Base-by-base conservation (phyloP, 2,113 vertebrate genomes). In the Neolamprologus sp. region DNA sequence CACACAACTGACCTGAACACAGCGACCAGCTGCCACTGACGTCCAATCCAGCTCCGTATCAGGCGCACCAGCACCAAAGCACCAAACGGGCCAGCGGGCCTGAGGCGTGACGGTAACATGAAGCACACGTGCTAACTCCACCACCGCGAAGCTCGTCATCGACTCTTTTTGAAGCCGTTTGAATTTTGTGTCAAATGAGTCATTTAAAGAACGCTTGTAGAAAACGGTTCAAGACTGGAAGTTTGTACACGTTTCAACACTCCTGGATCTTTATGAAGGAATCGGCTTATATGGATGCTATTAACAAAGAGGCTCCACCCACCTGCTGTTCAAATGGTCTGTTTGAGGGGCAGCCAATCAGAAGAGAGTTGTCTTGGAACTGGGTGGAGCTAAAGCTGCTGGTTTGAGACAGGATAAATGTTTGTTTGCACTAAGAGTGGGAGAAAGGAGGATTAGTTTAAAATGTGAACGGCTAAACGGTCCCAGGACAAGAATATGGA, bases 1-100 rank as follows among this genome's bases (percentile, higher is more conserved):
- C 23, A 28, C 21, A 73, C 23, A 5, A 47, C 42, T 0, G 42
- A 19, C 42, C 23, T 28, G 71, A 0, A 47, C 23, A 28, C 40
- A 47, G 23, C 0, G 71, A 42, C 23, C 42, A 75, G 42, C 40
- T 73, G 63, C 2, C 63, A 21, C 33, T 40, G 21, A 45, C 0
- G 14, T 3, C 37, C 65, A 16, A 2, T 26, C 68, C 68, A 47
- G 21, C 40, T 28, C 37, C 16, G 6, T 28, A 1, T 58, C 55
- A 58, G 55, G 55, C 14, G 14, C 55, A 17, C 26, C 55, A 0
- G 0, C 58, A 63, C 58, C 30, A 4, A 11, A 7, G 14, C 14
- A 17, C 1, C 26, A 17, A 33, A 3, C 1, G 4, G 30, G 9
- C 58, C 5, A 3, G 58, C 58, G 28, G 57, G 28, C 58, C 28